Percentiles rank a stretch among this genome's conserved stretches.
These are phyloP conservation scores for Cynaeus angustus DNA, from an alignment of 2,888 invertebrate species.

Conservation along the genomic window DNA sequence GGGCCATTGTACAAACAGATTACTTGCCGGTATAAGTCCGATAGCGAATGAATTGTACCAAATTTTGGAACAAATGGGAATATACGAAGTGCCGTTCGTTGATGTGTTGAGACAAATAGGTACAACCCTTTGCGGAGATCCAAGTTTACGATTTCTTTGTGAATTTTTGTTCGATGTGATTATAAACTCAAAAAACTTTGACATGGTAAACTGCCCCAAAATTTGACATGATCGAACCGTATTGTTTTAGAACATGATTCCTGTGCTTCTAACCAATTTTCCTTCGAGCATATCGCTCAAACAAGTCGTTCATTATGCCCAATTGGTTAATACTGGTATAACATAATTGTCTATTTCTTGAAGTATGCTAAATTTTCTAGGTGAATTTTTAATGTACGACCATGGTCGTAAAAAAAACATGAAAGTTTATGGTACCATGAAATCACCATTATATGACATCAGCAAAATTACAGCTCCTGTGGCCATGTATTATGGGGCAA, in stretches of 20 bases:
- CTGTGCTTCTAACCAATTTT: constrained; percentile 11
- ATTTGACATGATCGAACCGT: no score
- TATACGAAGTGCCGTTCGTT: constrained; percentile 5
- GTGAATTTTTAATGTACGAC: neutral
- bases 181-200: no score
- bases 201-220: no score
- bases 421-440: constrained; percentile 64
- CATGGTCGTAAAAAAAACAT: neutral
- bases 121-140: neutral
- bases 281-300: constrained; percentile 22
- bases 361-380: constrained; percentile 5
- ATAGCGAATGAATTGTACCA: neutral
- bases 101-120: neutral
- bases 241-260: neutral
- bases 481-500: constrained; percentile 71
- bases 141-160: neutral
- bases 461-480: constrained; percentile 72
- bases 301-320: constrained; percentile 10
- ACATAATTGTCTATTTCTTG: neutral
- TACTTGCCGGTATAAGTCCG: neutral
- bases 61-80: neutral
- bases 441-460: constrained; percentile 71
- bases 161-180: no score
- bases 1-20: neutral
- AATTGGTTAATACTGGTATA: neutral